Conservation (phyloP, 2,888 invertebrate species). For the Perizoma flavofasciatum region DNA sequence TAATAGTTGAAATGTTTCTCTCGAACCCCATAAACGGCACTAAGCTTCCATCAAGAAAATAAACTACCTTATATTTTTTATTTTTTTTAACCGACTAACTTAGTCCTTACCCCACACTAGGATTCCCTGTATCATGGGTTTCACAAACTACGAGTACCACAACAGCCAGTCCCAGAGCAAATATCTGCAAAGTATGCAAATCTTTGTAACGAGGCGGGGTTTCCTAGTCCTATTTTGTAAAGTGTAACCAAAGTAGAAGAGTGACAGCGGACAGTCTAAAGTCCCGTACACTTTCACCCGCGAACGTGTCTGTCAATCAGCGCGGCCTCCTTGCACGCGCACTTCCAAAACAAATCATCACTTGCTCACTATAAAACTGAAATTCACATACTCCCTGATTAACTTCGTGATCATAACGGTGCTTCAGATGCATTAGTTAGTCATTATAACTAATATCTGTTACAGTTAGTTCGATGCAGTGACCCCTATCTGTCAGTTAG, state of each 20-base stretch:
- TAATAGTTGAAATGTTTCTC: too few species aligned
- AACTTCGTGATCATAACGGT: conserved; percentile 27
- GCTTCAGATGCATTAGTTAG: conserved; percentile 36
- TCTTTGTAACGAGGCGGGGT: too few species aligned
- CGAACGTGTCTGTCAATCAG: conserved; percentile 44
- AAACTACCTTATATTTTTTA: conserved; percentile 1
- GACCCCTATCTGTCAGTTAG: conserved; percentile 33
- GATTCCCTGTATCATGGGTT: too few species aligned
- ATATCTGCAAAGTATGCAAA: too few species aligned
- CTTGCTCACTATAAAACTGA: conserved; percentile 21
- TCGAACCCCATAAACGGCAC: too few species aligned
- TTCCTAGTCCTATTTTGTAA: conserved; percentile 34
- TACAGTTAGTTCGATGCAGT: conserved; percentile 38
- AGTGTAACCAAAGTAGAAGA: conserved; percentile 36
- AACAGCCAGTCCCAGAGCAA: too few species aligned
- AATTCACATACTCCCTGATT: conserved; percentile 9
- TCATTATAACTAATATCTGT: conserved; percentile 33
- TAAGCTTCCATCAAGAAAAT: conserved; percentile 9
- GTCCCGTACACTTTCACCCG: conserved; percentile 62
- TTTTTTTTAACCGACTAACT: too few species aligned
- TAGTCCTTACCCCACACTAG: too few species aligned
- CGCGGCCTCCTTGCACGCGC: conserved; percentile 35
- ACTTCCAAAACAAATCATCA: conserved; percentile 24
- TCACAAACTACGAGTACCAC: too few species aligned
- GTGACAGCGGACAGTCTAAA: conserved; percentile 42